These are phyloP conservation scores for Rhynchopsitta pachyrhyncha DNA, from an alignment of 2,113 vertebrate genomes.

Conservation along the genomic window DNA sequence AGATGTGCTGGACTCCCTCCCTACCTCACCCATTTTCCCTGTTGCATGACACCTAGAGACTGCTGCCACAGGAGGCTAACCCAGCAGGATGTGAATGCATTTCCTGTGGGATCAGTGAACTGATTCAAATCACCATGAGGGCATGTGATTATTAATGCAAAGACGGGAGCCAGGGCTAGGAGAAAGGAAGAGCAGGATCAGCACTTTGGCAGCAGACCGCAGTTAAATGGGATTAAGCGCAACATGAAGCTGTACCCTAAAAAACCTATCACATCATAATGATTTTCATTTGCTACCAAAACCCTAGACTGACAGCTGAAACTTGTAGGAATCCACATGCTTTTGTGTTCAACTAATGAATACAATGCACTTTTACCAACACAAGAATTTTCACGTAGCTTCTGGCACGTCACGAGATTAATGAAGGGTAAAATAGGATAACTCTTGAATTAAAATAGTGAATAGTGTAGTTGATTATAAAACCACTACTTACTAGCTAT, in stretches of 20 bases:
- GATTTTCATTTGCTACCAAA: neutral
- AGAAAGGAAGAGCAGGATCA: conserved; percentile 31
- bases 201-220: neutral
- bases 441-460: neutral
- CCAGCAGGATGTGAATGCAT: neutral
- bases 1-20: neutral
- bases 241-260: neutral
- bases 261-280: neutral
- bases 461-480: neutral
- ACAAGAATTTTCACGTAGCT: neutral
- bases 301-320: neutral
- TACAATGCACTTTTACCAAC: neutral
- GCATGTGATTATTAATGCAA: conserved; percentile 5
- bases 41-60: neutral
- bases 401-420: neutral
- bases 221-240: neutral
- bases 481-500: neutral
- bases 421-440: neutral
- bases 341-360: neutral
- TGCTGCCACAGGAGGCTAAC: neutral
- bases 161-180: neutral
- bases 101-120: neutral
- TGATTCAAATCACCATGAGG: neutral
- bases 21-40: neutral
- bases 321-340: neutral